Conservation (phyloP, 2,113 vertebrate genomes). For the Sinocyclocheilus anshuiensis region DNA sequence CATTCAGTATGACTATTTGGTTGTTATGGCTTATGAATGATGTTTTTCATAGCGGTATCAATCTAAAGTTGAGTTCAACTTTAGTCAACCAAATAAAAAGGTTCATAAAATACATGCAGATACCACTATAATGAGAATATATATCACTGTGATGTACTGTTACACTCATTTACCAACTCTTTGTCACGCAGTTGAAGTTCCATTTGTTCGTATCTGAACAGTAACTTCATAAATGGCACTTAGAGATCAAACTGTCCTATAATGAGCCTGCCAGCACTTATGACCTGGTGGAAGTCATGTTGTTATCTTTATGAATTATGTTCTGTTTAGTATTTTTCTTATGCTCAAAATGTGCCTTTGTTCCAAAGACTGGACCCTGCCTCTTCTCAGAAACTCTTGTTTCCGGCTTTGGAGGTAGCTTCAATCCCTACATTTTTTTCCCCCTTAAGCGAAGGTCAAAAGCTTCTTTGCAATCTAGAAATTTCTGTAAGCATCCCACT, state of each 20-base stretch:
- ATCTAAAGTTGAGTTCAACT: conserved; percentile 2
- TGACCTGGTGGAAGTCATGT: not conserved
- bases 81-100: not conserved
- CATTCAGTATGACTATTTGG: not conserved
- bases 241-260: not conserved
- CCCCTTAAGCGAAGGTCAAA: not conserved
- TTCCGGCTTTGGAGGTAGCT: not conserved
- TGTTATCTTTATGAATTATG: not conserved
- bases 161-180: not conserved
- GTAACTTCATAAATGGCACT: not conserved
- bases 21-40: not conserved
- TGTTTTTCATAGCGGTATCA: not conserved
- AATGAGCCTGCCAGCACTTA: not conserved
- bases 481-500: conserved; percentile 1
- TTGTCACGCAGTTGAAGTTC: not conserved
- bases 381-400: not conserved
- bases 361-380: not conserved
- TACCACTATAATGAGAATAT: not conserved
- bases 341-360: not conserved
- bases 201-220: not conserved
- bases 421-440: not conserved
- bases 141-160: not conserved
- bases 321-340: not conserved
- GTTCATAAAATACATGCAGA: not conserved
- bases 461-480: conserved; percentile 26